These are phyloP conservation scores for Sorex maritimensis DNA, from an alignment of 2,797 vertebrate species.

Conservation along the genomic window DNA sequence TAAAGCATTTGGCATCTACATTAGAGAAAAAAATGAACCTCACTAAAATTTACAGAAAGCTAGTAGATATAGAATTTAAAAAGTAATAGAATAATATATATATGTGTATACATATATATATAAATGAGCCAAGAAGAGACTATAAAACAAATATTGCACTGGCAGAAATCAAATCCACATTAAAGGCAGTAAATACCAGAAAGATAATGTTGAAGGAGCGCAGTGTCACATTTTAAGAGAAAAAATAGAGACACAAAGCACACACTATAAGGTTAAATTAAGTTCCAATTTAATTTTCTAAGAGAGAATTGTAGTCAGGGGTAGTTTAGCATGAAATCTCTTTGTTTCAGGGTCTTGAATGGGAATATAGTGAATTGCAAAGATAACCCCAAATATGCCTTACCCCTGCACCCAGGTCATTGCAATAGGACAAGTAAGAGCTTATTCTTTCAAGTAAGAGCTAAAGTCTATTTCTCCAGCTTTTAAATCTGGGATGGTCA, in stretches of 20 bases:
- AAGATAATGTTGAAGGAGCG: constrained; percentile 1
- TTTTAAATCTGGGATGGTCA: background rate
- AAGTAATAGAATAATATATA: background rate
- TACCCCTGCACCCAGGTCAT: background rate
- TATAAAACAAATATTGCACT: background rate
- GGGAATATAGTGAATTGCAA: background rate
- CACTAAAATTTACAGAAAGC: background rate
- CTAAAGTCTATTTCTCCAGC: background rate
- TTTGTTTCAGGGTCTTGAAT: background rate
- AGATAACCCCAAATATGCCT: background rate
- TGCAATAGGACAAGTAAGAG: background rate
- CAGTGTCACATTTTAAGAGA: background rate
- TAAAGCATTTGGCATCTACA: background rate
- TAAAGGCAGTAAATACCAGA: constrained; percentile 32
- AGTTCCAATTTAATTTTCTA: constrained; percentile 14
- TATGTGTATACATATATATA: background rate
- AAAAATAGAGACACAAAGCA: constrained; percentile 16
- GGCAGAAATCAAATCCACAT: constrained; percentile 44
- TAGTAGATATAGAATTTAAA: constrained; percentile 10
- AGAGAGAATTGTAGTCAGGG: constrained; percentile 29
- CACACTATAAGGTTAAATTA: background rate
- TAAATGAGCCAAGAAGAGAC: background rate
- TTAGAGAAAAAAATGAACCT: background rate
- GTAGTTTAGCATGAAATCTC: background rate
- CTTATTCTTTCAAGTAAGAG: constrained; percentile 24